phyloP scores from a whole-genome alignment of 2,797 vertebrate genomes.

The Avahi laniger region DNA sequence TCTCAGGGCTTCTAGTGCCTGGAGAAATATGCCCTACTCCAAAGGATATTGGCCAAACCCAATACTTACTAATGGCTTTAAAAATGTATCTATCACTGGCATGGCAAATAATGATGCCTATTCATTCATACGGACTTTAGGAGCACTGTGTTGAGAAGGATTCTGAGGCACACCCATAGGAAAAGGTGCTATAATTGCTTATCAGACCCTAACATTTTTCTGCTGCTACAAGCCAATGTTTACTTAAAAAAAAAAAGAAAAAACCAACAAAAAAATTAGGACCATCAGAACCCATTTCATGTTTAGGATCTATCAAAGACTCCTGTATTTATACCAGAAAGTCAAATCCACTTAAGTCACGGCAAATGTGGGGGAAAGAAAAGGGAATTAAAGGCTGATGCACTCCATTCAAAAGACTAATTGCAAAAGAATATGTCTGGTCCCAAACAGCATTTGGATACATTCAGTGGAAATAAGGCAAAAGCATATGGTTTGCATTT shows the following conservation, averaged over 20 bases:
- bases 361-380: not conserved
- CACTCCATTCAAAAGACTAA: not conserved
- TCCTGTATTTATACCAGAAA: not conserved
- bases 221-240: not conserved
- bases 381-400: not conserved
- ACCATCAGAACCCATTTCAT: not conserved
- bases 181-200: not conserved
- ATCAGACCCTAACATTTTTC: not conserved
- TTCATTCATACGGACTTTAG: rapidly evolving
- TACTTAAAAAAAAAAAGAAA: not conserved
- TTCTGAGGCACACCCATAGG: not conserved
- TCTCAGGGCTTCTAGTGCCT: slow-evolving; percentile 58
- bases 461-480: slow-evolving; percentile 46
- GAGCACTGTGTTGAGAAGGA: slow-evolving; percentile 24
- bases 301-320: not conserved
- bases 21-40: slow-evolving; percentile 33
- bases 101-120: not conserved
- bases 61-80: not conserved
- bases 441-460: slow-evolving; percentile 31
- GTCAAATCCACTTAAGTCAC: not conserved
- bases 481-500: slow-evolving; percentile 77
- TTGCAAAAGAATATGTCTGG: not conserved
- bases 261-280: not conserved
- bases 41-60: not conserved
- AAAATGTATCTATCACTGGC: not conserved